Evolutionary conservation across 1,140 invertebrate genomes (phyloP), one percentile per base, ranked within the genome.

Genomic region (Cydia pomonella): DNA sequence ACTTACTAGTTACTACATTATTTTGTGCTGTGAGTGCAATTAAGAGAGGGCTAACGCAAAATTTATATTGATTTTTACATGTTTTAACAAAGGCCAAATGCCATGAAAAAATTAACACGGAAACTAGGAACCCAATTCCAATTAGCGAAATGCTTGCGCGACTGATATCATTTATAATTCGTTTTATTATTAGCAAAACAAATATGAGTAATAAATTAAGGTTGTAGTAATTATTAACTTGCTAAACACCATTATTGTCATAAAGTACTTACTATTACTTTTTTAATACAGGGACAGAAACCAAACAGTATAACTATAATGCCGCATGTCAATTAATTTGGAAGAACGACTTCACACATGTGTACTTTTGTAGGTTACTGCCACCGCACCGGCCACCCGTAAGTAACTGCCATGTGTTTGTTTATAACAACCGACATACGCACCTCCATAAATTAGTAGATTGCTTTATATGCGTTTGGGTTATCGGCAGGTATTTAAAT

Each of bases 331-430:
- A 59, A 59, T 21, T 59, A 59, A 59, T 59, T 59, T 59, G 21
- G 53, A 23, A 23, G 53, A 59, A 59, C 53, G 53, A 59, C 53
- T 59, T 59, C 53, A 59, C 53, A 59, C 53, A 59, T 59, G 53
- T 59, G 53, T 50, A 50, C 16, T 18, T 50, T 50, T 50, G 47
- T 23, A 59, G 53, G 53, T 59, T 59, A 23, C 53, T 5, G 21
- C 53, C 21, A 59, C 53, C 21, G 21, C 1, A 23, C 53, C 53
- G 53, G 23, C 53, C 53, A 59, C 53, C 53, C 53, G 53, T 59
- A 59, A 59, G 18, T 21, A 59, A 59, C 53, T 59, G 18, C 53
- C 53, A 59, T 59, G 21, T 59, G 53, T 59, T 59, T 59, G 53
- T 59, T 59, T 59, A 59, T 23, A 59, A 59, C 18, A 23, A 10